A percentile compares a stretch with the other conserved stretches of the same genome.
phyloP scores from a whole-genome alignment of 1,140 invertebrate species.

The Argopecten irradians region DNA sequence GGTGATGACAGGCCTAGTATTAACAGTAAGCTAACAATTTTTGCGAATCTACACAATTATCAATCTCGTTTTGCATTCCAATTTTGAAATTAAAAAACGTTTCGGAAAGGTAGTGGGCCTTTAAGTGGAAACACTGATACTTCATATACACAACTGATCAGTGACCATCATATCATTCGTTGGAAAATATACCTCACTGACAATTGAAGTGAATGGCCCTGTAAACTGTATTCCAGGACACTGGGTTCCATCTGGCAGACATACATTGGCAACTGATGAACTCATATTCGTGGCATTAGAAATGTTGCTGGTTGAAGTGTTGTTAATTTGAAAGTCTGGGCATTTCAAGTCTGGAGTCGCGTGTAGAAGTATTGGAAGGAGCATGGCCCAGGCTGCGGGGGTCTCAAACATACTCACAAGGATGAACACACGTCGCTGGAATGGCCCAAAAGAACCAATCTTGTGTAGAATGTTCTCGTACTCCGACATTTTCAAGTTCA shows the following conservation, averaged over 20 bases:
- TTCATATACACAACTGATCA: too few species aligned
- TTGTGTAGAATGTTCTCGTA: conserved; percentile 65
- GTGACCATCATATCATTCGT: too few species aligned
- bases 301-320: neutral
- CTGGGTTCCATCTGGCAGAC: conserved; percentile 11
- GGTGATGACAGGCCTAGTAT: too few species aligned
- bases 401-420: conserved; percentile 70
- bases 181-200: conserved; percentile 57
- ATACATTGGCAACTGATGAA: conserved; percentile 29
- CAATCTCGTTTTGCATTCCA: too few species aligned
- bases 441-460: conserved; percentile 66
- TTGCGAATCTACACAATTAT: too few species aligned
- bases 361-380: conserved; percentile 65
- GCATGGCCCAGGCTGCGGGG: conserved; percentile 70
- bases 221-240: conserved; percentile 46
- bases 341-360: conserved; percentile 55
- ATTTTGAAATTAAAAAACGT: too few species aligned
- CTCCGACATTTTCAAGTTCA: conserved; percentile 55
- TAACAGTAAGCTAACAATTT: too few species aligned
- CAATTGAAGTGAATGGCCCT: conserved; percentile 58
- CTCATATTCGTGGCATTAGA: conserved; percentile 29
- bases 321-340: neutral
- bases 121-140: too few species aligned
- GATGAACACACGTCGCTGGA: conserved; percentile 66
- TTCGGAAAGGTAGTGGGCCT: too few species aligned